Base-by-base conservation (phyloP, 2,888 invertebrate species). In the Dynastes tityus region DNA sequence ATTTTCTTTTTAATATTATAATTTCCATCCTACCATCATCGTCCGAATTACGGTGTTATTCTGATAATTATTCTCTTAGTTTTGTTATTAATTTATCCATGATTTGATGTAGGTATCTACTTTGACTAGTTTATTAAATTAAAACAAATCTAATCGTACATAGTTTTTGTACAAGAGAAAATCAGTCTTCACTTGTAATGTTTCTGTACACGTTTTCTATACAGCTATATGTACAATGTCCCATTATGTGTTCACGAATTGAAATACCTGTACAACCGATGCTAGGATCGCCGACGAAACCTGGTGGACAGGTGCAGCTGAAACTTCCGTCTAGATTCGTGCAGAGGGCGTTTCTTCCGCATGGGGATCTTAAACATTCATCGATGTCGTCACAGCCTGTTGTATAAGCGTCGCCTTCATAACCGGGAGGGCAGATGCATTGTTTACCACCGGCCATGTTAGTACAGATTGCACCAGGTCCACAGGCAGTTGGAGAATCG, bases 371-470 rank as follows among this genome's bases (percentile, higher is more conserved):
- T 85, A 96, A 96, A 86, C 98, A 98, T 90, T 98, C 98, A 87
- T 98, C 92, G 81, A 98, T 94, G 89, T 98, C 98, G 80, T 97
- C 92, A 86, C 97, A 97, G 79, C 97, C 97, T 65, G 96, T 96
- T 4, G 95, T 92, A 82, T 97, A 95, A 85, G 97, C 95, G 77
- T 91, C 92, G 11, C 97, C 97, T 32, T 96, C 92, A 86, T 93
- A 96, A 61, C 96, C 96, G 27, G 92, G 91, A 81, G 93, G 93
- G 87, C 97, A 97, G 83, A 95, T 94, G 86, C 97, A 97, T 79
- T 92, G 92, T 87, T 92, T 95, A 80, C 95, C 94, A 55, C 97
- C 97, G 13, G 93, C 91, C 1, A 94, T 93, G 86, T 97, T 97
- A 2, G 93, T 89, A 86, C 97, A 97, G 55, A 93, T 87, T 2